Conservation (phyloP, 1,140 invertebrate species). For the Bombus haemorrhoidalis region DNA sequence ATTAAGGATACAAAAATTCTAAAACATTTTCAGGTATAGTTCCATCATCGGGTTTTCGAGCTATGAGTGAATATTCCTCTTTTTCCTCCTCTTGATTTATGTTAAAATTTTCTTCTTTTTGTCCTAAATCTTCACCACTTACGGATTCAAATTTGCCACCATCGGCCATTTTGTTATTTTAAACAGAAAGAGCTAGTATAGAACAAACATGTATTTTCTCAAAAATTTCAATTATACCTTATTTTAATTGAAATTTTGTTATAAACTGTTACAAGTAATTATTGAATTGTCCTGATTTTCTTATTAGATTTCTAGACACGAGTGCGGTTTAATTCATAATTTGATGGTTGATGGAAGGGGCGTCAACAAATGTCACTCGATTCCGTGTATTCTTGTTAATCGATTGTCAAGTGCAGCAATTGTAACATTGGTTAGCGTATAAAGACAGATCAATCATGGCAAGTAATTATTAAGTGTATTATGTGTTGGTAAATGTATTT, state of each 20-base stretch:
- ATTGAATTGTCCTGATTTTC: neutral
- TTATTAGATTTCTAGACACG: neutral
- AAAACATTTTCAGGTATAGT: conserved; percentile 73
- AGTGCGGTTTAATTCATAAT: neutral
- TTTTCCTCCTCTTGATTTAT: conserved; percentile 57
- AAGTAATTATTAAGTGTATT: conserved; percentile 18
- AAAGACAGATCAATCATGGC: conserved; percentile 28
- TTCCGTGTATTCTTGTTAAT: conserved; percentile 13
- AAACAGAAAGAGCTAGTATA: neutral
- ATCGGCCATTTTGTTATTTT: conserved; percentile 23
- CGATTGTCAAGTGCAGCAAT: conserved; percentile 29
- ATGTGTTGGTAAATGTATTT: neutral
- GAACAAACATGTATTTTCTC: neutral
- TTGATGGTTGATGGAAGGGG: conserved; percentile 15
- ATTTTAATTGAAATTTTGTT: neutral
- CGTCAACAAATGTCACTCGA: conserved; percentile 41
- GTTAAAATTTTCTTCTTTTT: conserved; percentile 84
- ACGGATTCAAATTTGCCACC: conserved; percentile 30
- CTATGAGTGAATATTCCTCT: conserved; percentile 65
- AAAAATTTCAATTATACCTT: neutral
- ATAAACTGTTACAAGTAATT: neutral
- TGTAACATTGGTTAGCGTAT: neutral
- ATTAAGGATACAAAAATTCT: conserved; percentile 78
- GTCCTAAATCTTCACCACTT: neutral
- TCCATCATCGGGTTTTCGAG: conserved; percentile 58